Base-by-base conservation (phyloP, 2,113 vertebrate genomes). In the Panthera uncia region DNA sequence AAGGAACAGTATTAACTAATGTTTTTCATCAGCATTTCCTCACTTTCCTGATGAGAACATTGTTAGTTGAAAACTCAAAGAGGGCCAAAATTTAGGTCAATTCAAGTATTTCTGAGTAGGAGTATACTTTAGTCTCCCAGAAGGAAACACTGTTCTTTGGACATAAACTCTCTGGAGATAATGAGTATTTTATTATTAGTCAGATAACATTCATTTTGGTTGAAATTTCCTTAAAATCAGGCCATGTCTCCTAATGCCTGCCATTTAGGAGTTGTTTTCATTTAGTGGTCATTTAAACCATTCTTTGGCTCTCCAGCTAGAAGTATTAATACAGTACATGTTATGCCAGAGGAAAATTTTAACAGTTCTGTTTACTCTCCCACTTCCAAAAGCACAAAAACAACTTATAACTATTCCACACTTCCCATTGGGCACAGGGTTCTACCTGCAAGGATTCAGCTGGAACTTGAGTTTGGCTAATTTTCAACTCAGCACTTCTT, bases 161-260 rank as follows among this genome's bases (percentile, higher is more conserved):
- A 80, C 10, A 97, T n/a, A 89, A 89, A 71, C 25, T 82, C 13
- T 82, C 15, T 33, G 61, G 33, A 71, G 45, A 95, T 95, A 80
- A 66, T 27, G 16, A 52, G 2, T 33, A n/a, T 91, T 73, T 84
- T 88, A 25, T 84, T 71, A 71, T 81, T 68, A 66, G 23, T 95
- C 68, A 82, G 48, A 78, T 83, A 71, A 89, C 19, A 15, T 33
- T 95, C 45, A 50, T 89, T 73, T 66, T 21, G 45, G 25, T 91
- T 45, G 31, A 68, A 89, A 87, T 92, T 74, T n/a, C 52, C 68
- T 88, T 76, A 63, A 91, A 95, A 81, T 81, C 25, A 61, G 38
- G 55, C 14, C 69, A 25, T 73, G 16, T 93, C 69, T 95, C 48
- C 31, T 18, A 80, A 76, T 84, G 4, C 4, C 36, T 87, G 79